phyloP scores from a whole-genome alignment of 2,888 invertebrate genomes.

The Pterobdella sp. region DNA sequence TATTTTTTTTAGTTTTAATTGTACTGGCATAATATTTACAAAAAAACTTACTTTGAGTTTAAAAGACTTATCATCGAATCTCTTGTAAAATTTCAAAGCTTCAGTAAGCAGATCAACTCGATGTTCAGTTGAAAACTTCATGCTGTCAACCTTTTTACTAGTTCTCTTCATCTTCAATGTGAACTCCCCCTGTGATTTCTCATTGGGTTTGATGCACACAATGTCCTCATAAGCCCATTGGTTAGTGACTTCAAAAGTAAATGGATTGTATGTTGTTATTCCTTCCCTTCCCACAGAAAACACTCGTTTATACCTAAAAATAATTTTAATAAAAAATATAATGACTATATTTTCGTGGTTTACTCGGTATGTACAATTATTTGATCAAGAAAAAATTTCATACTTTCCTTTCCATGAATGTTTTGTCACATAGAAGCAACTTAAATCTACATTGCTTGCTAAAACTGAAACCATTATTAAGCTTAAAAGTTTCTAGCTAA shows the following conservation, averaged over 20 bases:
- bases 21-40: too few species aligned
- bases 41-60: slow-evolving; percentile 41
- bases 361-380: background rate
- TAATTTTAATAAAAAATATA: slow-evolving; percentile 7
- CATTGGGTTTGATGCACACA: slow-evolving; percentile 50
- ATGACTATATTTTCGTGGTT: background rate
- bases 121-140: slow-evolving; percentile 93
- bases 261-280: slow-evolving; percentile 94
- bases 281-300: slow-evolving; percentile 91
- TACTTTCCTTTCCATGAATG: slow-evolving; percentile 96
- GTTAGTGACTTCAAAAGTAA: slow-evolving; percentile 79
- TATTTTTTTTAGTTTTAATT: background rate
- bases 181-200: slow-evolving; percentile 52
- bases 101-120: slow-evolving; percentile 84
- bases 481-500: too few species aligned
- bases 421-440: slow-evolving; percentile 92
- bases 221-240: slow-evolving; percentile 60
- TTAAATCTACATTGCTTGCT: slow-evolving; percentile 88
- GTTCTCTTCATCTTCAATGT: slow-evolving; percentile 69
- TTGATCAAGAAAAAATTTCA: background rate
- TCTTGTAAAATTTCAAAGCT: slow-evolving; percentile 59
- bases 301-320: slow-evolving; percentile 77
- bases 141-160: slow-evolving; percentile 77
- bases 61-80: slow-evolving; percentile 47
- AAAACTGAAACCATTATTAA: slow-evolving; percentile 49